Evolutionary conservation across 2,797 vertebrate species (phyloP).

Genomic region (Taeniopygia guttata): DNA sequence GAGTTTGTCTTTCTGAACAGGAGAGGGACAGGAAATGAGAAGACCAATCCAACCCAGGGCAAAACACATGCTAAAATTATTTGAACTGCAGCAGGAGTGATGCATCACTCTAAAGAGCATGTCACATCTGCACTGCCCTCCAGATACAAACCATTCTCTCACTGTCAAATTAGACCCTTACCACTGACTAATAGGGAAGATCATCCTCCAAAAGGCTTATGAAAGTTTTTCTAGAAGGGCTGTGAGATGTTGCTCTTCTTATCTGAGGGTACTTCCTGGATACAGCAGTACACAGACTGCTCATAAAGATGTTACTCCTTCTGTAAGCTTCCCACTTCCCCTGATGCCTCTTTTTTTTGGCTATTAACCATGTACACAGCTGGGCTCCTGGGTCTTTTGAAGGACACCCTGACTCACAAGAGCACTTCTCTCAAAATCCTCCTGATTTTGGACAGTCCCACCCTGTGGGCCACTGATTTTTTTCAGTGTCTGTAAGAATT

Average conservation of each 20-base stretch:
- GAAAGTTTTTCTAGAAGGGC: not conserved
- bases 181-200: not conserved
- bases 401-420: not conserved
- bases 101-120: not conserved
- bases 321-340: not conserved
- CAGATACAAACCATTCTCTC: not conserved
- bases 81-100: not conserved
- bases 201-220: not conserved
- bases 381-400: not conserved
- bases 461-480: not conserved
- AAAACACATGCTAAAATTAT: not conserved
- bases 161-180: not conserved
- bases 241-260: not conserved
- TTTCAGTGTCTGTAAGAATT: not conserved
- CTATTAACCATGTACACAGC: not conserved
- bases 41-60: not conserved
- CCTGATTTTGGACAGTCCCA: not conserved
- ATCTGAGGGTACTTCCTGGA: not conserved
- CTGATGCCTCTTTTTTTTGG: not conserved
- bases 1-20: not conserved
- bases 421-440: not conserved
- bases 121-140: not conserved
- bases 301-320: not conserved
- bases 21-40: not conserved
- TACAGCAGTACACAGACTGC: not conserved